Percentiles rank a stretch among this genome's conserved stretches.
Conservation (phyloP, 1,140 invertebrate species). For the Camponotus pennsylvanicus region DNA sequence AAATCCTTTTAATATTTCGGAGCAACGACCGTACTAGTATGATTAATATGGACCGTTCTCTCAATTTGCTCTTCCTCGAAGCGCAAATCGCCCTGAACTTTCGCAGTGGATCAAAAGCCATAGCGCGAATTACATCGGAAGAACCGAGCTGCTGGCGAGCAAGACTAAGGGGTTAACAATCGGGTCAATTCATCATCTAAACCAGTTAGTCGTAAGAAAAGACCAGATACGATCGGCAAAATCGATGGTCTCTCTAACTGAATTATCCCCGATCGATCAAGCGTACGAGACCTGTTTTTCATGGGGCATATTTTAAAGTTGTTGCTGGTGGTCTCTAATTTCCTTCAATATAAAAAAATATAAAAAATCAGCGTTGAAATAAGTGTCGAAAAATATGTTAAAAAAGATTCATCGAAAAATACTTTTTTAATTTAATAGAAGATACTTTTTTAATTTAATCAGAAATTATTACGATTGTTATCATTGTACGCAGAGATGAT, state of each 20-base stretch:
- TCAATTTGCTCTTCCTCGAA: conserved; percentile 39
- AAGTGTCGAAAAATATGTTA: neutral
- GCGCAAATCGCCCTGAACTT: conserved; percentile 29
- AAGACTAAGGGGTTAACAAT: conserved; percentile 78
- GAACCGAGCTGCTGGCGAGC: conserved; percentile 47
- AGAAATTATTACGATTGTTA: neutral
- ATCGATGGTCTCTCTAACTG: conserved; percentile 78
- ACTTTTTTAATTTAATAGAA: too few relatives aligned
- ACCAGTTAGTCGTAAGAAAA: conserved; percentile 76
- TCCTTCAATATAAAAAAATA: neutral
- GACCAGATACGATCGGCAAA: conserved; percentile 78
- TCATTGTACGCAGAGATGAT: neutral
- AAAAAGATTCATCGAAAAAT: too few relatives aligned
- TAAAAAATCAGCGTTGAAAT: neutral
- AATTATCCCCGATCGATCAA: conserved; percentile 79
- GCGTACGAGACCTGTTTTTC: conserved; percentile 33
- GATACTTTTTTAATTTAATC: neutral
- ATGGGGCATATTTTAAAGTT: conserved; percentile 22
- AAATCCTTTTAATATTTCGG: conserved; percentile 31
- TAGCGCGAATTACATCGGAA: conserved; percentile 8
- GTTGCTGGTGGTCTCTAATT: neutral
- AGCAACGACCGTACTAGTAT: conserved; percentile 43
- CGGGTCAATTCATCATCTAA: conserved; percentile 82
- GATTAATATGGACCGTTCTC: conserved; percentile 1
- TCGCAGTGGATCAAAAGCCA: conserved; percentile 1